Conservation (phyloP, 2,888 invertebrate species). For the Machimus atricapillus region DNA sequence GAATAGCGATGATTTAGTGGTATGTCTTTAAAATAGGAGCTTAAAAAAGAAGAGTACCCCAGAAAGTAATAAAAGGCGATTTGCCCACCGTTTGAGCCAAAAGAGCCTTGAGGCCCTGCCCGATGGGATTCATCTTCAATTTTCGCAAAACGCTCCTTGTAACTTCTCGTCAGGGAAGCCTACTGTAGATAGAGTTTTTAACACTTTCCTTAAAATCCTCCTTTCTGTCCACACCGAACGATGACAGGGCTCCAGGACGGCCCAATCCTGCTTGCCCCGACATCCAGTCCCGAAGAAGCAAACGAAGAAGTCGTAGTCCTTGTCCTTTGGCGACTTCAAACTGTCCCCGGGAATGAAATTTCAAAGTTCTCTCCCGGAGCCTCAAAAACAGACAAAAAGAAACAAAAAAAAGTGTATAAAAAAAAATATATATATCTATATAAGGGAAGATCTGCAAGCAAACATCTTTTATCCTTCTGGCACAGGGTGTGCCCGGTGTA, state of each 20-base stretch:
- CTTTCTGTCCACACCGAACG: not conserved
- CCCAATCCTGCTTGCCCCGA: not conserved
- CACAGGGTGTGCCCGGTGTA: conserved; percentile 15
- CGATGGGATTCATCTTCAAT: not conserved
- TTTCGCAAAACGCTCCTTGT: not conserved
- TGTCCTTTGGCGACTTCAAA: conserved; percentile 14
- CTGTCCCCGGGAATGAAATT: conserved; percentile 20
- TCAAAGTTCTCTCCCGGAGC: not conserved
- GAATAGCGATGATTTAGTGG: no score
- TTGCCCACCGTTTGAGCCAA: not conserved
- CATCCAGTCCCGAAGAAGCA: not conserved
- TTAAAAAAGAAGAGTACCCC: not conserved
- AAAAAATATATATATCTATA: not conserved
- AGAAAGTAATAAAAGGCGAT: not conserved
- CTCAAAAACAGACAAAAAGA: not conserved
- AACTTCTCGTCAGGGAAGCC: not conserved
- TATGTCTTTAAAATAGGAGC: no score
- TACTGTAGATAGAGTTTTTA: not conserved
- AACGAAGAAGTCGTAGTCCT: not conserved
- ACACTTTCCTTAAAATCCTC: not conserved
- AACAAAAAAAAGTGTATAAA: not conserved
- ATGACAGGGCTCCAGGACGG: not conserved
- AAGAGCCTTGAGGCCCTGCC: not conserved
- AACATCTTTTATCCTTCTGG: conserved; percentile 18
- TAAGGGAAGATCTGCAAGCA: not conserved